Base-by-base conservation (phyloP, 2,888 invertebrate genomes). In the Ptychoptera contaminata region DNA sequence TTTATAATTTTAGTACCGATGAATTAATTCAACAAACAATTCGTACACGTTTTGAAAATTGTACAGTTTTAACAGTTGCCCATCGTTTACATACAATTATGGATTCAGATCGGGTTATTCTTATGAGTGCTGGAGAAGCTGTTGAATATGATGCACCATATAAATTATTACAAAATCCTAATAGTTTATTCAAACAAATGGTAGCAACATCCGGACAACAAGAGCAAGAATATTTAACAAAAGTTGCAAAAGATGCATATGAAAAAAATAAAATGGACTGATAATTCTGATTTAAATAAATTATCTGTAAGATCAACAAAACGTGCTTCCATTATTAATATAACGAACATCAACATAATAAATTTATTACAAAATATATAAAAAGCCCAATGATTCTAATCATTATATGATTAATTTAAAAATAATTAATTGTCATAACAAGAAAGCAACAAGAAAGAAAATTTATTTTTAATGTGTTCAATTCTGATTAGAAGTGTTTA, bases 61-160 rank as follows among this genome's bases (percentile, higher is more conserved):
- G 86, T 62, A 86, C 87, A 0, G 86, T 90, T 8, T 63, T 90
- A 39, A 88, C 87, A 0, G 84, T 90, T 38, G 88, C 88, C 10
- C 88, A 90, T 65, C 72, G 90, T 37, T 70, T 91, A n/a, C 78
- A 88, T 60, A 90, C 88, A 8, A 82, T 90, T 53, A 88, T 90
- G 78, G 88, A 90, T 64, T 84, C 83, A 0, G 84, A 87, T 63
- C 72, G 78, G 48, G 78, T 87, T 29, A 68, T 88, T 58, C 86
- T 87, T 2, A 78, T 90, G 75, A 81, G 84, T 56, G 70, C 74
- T 11, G 90, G 90, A 1, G 62, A 67, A 12, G 70, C 83, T 49
- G 75, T 73, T 42, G 79, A 80, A 62, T 79, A 74, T 54, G 77
- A 75, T 55, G 70, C 73, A 52, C 79, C 81, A 0, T 66, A 76